Evolutionary conservation across 2,113 vertebrate genomes (phyloP), one percentile per base, ranked within the genome.

Genomic region (Henicopernis longicauda): DNA sequence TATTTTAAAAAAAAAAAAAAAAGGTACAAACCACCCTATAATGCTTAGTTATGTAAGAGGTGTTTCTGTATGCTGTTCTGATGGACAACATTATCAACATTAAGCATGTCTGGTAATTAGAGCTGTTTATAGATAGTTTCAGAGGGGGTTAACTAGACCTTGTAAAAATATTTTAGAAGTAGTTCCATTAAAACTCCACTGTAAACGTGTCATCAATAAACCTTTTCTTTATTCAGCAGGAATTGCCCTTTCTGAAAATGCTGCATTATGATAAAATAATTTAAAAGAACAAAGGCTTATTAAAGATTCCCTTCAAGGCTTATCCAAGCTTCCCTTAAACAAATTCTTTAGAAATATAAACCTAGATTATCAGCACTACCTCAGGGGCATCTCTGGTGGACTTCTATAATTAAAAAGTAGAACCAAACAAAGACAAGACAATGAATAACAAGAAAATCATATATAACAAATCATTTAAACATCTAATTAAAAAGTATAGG

Each of bases 291-390:
- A 92, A 86, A 86, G 18, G 7, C 13, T 90, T 93, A 55, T 76
- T 13, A 14, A 32, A 81, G 38, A 49, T 49, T 92, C 57, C n/a
- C 23, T 76, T 78, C 23, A 86, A 82, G 71, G 47, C 38, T 94
- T 89, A 67, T 57, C 22, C 78, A 69, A 65, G 44, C 27, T 86
- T 84, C 58, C 25, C 58, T 91, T 85, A 58, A 89, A 93, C 44
- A 74, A 78, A 86, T 93, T 52, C n/a, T 77, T 92, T 49, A 84
- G 65, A 85, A 92, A 76, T 76, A 61, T 29, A 87, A 84, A 25
- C 22, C 25, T 18, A 62, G 62, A 63, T 97, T 67, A 72, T 52
- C 54, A 63, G 7, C 18, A 10, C 8, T 77, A 27, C 71, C 69
- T 82, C 5, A 6, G 59, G n/a, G 52, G 27, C 58, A 84, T 70